Base-by-base conservation (phyloP, 2,888 invertebrate genomes). In the Drosophila neutralis region DNA sequence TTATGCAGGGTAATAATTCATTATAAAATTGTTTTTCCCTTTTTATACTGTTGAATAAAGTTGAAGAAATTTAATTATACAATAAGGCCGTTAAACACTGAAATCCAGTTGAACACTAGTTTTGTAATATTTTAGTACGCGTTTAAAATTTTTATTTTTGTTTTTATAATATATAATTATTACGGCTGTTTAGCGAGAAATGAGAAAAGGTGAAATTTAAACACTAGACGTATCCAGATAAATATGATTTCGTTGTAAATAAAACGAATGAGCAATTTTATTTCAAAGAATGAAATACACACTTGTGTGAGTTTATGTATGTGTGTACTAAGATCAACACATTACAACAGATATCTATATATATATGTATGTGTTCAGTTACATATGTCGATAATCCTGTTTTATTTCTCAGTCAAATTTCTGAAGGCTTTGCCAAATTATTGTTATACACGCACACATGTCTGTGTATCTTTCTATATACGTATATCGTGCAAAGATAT, bases 31-130 rank as follows among this genome's bases (percentile, higher is more conserved):
- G 58, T 61, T 42, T 61, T 49, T 70, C 58, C 70, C 72, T 69
- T 58, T 69, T 72, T 27, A 63, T 64, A 67, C 69, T 80, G 73
- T 76, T 72, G 60, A 65, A 57, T 60, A 80, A 69, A 80, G 64
- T 67, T 79, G 42, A 63, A 74, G 65, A 77, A 69, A 77, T 56
- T 59, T 8, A 27, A 70, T 78, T 75, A 78, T 75, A 65, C 65
- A 78, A 78, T 38, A 35, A 31, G 15, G 35, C 21, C 53, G 58
- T 68, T 60, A 59, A 45, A 52, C 29, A 48, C 35, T 42, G 51
- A 21, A 48, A 21, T 45, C 33, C 10, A 62, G 33, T 53, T 31
- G 27, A 15, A 38, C 52, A 65, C 42, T 21, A 48, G 33, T 54
- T 69, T 51, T 18, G 40, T 52, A 49, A 68, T 68, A 38, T 40